These are phyloP conservation scores for Callithrix jacchus DNA, from an alignment of 2,113 vertebrate genomes.

Conservation along the genomic window DNA sequence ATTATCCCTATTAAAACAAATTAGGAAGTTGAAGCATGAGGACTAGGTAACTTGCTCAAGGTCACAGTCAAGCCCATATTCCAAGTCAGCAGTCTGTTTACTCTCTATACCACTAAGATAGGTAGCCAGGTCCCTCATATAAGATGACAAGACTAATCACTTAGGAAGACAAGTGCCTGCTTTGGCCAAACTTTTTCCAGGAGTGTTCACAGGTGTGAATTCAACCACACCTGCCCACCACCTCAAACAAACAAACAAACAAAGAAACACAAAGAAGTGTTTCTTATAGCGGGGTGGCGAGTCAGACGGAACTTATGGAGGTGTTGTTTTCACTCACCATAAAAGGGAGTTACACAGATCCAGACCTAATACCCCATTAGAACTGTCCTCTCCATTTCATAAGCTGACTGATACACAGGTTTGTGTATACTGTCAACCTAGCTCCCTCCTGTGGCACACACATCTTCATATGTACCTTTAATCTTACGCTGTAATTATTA, in stretches of 20 bases:
- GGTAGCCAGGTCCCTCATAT: neutral
- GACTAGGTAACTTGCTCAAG: neutral
- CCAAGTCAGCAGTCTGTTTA: neutral
- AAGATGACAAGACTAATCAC: neutral
- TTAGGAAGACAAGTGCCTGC: neutral
- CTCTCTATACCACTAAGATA: neutral
- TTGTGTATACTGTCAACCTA: neutral
- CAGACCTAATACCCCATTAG: neutral
- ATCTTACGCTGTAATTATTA: neutral
- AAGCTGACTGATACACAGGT: neutral
- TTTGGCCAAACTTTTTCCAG: neutral
- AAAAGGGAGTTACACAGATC: neutral
- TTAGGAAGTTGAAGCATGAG: neutral
- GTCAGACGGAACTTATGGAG: neutral
- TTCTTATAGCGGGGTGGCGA: neutral
- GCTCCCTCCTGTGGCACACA: slow-evolving; percentile 3
- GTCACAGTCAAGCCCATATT: neutral
- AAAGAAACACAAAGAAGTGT: too few relatives aligned
- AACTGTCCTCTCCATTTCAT: neutral
- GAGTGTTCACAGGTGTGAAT: neutral
- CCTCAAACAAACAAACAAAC: neutral
- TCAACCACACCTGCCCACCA: neutral
- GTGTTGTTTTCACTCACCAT: neutral
- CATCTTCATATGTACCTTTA: neutral
- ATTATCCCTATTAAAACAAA: neutral